Conservation (phyloP, 1,140 invertebrate species). For the Eueides isabella region DNA sequence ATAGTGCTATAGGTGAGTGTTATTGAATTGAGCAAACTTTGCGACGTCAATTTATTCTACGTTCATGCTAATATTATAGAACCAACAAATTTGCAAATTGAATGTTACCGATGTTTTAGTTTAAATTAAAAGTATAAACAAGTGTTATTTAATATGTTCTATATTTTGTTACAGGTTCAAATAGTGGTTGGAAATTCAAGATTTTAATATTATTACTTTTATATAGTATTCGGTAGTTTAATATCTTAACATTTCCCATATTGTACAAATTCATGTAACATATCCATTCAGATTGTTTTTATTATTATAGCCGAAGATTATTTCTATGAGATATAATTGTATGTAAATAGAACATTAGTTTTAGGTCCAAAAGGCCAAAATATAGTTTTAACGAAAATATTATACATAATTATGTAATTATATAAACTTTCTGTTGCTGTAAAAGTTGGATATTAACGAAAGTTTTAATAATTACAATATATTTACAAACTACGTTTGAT, state of each 20-base stretch:
- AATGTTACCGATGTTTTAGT: not conserved
- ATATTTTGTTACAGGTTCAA: slow-evolving; percentile 42
- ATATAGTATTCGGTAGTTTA: slow-evolving; percentile 45
- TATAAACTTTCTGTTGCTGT: slow-evolving; percentile 7
- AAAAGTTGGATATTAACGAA: not conserved
- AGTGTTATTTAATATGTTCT: no score
- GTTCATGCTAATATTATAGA: slow-evolving; percentile 7
- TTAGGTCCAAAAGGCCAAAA: slow-evolving; percentile 35
- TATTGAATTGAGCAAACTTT: slow-evolving; percentile 35
- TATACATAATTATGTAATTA: not conserved
- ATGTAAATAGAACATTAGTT: slow-evolving; percentile 33
- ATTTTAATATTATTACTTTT: slow-evolving; percentile 35
- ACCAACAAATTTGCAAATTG: slow-evolving; percentile 24
- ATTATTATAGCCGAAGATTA: slow-evolving; percentile 14
- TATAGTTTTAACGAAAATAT: slow-evolving; percentile 18
- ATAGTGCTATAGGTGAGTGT: slow-evolving; percentile 67
- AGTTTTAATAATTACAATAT: not conserved
- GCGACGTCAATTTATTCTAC: slow-evolving; percentile 20
- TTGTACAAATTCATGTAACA: slow-evolving; percentile 44
- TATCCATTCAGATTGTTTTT: slow-evolving; percentile 28
- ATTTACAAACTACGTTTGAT: not conserved
- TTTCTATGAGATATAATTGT: slow-evolving; percentile 3
- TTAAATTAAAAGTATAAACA: not conserved
- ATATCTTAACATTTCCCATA: slow-evolving; percentile 20
- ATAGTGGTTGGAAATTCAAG: slow-evolving; percentile 28